Base-by-base conservation (phyloP, 2,113 vertebrate species). In the Coryphaenoides rupestris region DNA sequence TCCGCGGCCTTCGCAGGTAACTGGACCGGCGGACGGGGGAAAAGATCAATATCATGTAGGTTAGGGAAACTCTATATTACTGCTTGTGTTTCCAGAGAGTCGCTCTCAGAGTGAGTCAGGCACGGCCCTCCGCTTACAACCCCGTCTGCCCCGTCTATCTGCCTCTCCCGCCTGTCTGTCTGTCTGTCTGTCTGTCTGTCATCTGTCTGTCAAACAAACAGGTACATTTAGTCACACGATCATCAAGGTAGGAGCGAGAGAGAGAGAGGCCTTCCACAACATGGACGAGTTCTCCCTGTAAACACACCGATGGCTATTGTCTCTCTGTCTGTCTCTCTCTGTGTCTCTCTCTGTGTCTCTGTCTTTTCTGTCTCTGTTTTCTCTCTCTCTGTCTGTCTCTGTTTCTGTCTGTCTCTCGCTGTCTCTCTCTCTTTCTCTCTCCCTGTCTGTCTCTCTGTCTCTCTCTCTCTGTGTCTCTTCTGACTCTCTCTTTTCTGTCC, bases 41-140 rank as follows among this genome's bases (percentile, higher is more conserved):
- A 64, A 17, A 78, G 82, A 86, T 88, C 86, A 84, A 87, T 86
- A 70, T 66, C 60, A 82, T 76, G 83, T 58, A 65, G 70, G 86
- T 86, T 83, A 83, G 75, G 75, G 83, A 82, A 84, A 88, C 75
- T 84, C 73, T 76, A 86, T 88, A 85, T 84, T 76, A 77, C 60
- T 55, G 75, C 76, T 83, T 66, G 58, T 55, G 71, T 78, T 84
- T 83, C 79, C 76, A 69, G 55, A 76, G 83, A 81, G n/a, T n/a
- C 74, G 76, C 73, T 83, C 83, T 86, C 76, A 80, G 69, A 70
- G 54, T 22, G 28, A 49, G 56, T 59, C n/a, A 26, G 55, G 70
- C 63, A 46, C 54, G 13, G 70, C 64, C 66, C 28, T 70, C 70
- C 84, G 74, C 72, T 6, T 28, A 28, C 26, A 28, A n/a, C 26